Evolutionary conservation across 2,113 vertebrate genomes (phyloP), one percentile per base, ranked within the genome.

Genomic region (Microtus montanus): DNA sequence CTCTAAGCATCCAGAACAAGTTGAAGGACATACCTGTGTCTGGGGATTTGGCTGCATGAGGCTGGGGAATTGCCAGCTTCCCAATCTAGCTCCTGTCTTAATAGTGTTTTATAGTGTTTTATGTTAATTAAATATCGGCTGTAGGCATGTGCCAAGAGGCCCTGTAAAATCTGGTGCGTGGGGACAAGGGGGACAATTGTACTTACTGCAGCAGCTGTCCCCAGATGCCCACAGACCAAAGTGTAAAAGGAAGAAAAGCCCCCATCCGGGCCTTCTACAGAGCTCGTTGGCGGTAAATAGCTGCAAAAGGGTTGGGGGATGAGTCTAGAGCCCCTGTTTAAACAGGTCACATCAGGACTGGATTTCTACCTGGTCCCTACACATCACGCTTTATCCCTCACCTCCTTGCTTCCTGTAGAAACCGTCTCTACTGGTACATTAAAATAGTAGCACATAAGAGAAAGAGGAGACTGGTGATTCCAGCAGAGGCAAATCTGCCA

Each of bases 111-210:
- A 95, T 28, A 93, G 97, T 92, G 90, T 90, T 97, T 97, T 97
- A 97, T 96, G 96, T 97, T 97, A 97, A 97, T 97, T 97, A 97
- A 97, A 97, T 82, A 92, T 97, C 97, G 85, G 68, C 92, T 41
- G 52, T 5, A 93, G 93, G 38, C 92, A 92, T 96, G 92, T 94
- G 97, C 95, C 97, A 97, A 96, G 90, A 96, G 63, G 90, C 78
- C 93, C 94, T 90, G 92, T 19, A 87, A 95, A 95, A 95, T 87
- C 88, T 22, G 1, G 77, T 92, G 54, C 5, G 1, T 85, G 84
- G 70, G 89, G 92, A 80, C 68, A 88, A 94, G 78, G 93, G 93
- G 95, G 95, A 97, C 88, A 22, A 66, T 22, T 11, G 3, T 86
- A 89, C 47, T 95, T 33, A 86, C 7, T 33, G 73, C 63, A 90